Base-by-base conservation (phyloP, 2,113 vertebrate genomes). In the Eudyptes chrysolophus region DNA sequence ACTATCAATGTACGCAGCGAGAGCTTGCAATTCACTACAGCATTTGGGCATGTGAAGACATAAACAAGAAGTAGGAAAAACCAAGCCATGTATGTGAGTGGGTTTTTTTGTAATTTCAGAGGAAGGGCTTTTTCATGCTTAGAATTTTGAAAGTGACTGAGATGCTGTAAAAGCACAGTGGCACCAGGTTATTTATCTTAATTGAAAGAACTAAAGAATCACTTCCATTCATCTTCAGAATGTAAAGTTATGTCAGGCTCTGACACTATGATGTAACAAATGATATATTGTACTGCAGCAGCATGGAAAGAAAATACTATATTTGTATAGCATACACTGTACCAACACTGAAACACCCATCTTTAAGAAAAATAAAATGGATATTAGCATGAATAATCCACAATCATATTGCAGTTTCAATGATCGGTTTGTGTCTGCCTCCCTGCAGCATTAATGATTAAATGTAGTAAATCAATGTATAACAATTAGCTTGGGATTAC, bases 401-500 rank as follows among this genome's bases (percentile, higher is more conserved):
- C 51, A 88, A 46, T 32, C 77, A 75, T 83, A 60, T 54, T 88
- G 51, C 60, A 78, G 70, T 81, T 94, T 87, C 89, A 93, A 34
- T 89, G 75, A 91, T 95, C 89, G 96, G 89, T 96, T 94, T 96
- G 84, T 87, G 87, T 90, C 89, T 95, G 78, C 55, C 58, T 97
- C 68, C 75, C 62, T 86, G 54, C 81, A 94, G 89, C 84, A 96
- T 70, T 95, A 96, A 95, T 92, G 89, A 97, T 95, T 97, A 94
- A 90, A 93, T 80, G 71, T 69, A 74, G 89, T 96, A 93, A 95
- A 84, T 96, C 89, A 75, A 76, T 95, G 79, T 93, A 86, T 90
- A 92, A 95, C 84, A 96, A 95, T 96, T 96, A 97, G 32, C 58
- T 78, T 89, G 92, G 84, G 93, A 96, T 92, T 95, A 92, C 82